Evolutionary conservation across 2,888 invertebrate species (phyloP), one percentile per base, ranked within the genome.

Genomic region (Acanthosoma haemorrhoidale): DNA sequence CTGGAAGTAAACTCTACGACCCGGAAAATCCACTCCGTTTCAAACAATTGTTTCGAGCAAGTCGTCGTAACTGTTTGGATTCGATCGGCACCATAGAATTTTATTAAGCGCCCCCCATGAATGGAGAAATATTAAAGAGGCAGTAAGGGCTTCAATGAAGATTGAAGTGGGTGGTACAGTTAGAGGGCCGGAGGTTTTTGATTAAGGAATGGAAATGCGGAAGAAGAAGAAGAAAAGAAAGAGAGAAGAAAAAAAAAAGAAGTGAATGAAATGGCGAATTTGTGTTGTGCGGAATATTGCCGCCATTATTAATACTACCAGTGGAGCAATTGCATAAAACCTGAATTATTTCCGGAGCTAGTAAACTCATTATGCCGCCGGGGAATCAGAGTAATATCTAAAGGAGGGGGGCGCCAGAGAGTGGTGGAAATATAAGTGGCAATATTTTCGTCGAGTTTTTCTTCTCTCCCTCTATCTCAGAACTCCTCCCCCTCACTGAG

Each of bases 401-500:
- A 6, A 13, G 51, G 51, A 4, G 51, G n/a, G 29, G 25, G 18
- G 51, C 16, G 43, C 11, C 18, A 21, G 43, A 43, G n/a, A 51
- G n/a, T 25, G 25, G 25, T 18, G 61, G 36, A 61, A 61, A 61
- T 61, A 61, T 61, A 61, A 61, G 61, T 61, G 61, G 61, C 36
- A 61, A 61, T 61, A 61, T 61, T 61, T 61, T 38, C 34, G 21
- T 34, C 21, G 61, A 61, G 61, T 61, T 61, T 61, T 61, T 61
- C 61, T 36, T 61, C 21, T 34, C 61, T 18, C n/a, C n/a, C n/a
- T n/a, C n/a, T n/a, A n/a, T n/a, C 6, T 4, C 13, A 13, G 36
- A 16, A 21, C 61, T 36, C 34, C 36, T 61, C 36, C 61, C 61
- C 61, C 36, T n/a, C 21, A 11, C 36, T 61, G 34, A 61, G 61